Evolutionary conservation across 2,113 vertebrate genomes (phyloP).

Genomic region (Chionis minor): DNA sequence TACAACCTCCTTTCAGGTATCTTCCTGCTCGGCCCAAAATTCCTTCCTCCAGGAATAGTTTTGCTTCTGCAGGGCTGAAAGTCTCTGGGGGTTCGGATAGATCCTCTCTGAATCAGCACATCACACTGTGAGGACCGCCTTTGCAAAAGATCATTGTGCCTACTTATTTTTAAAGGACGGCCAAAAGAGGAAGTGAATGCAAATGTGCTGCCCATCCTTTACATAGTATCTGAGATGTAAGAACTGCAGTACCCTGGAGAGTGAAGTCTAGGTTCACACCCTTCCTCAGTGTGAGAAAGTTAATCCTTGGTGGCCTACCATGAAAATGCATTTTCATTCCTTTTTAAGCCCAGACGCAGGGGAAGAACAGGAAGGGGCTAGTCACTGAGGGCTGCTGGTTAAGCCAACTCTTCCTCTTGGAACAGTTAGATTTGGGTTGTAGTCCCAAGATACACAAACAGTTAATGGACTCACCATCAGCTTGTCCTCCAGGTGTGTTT

Average conservation of each 20-base stretch:
- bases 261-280: neutral
- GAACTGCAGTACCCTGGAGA: neutral
- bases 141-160: neutral
- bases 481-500: neutral
- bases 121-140: neutral
- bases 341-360: neutral
- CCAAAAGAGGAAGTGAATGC: neutral
- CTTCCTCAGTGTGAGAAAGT: neutral
- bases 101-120: neutral
- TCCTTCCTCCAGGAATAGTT: neutral
- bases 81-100: fast-evolving
- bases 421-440: neutral
- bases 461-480: neutral
- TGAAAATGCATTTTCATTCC: neutral
- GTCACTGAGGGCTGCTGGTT: neutral
- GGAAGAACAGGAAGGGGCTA: neutral
- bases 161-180: neutral
- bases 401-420: neutral
- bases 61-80: neutral
- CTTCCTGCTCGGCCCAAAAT: neutral
- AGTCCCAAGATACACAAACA: neutral
- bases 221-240: neutral
- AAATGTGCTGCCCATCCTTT: neutral
- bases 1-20: neutral
- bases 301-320: neutral